phyloP scores from a whole-genome alignment of 2,113 vertebrate genomes.

The Engraulis encrasicolus region DNA sequence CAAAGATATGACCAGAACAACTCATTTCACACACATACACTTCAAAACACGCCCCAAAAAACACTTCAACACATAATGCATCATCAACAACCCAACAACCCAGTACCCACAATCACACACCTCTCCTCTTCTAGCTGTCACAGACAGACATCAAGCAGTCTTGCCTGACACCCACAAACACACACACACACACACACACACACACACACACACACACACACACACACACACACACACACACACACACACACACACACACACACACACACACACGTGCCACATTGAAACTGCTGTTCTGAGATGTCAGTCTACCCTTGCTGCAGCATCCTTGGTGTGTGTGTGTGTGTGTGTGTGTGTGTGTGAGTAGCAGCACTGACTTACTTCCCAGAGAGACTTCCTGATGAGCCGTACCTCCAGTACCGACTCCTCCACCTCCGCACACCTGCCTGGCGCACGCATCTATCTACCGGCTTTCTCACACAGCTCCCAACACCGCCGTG shows the following conservation, averaged over 20 bases:
- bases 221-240: too few relatives aligned
- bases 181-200: constrained; percentile 31
- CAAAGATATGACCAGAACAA: not conserved
- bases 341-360: too few relatives aligned
- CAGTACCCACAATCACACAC: not conserved
- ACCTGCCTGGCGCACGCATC: constrained; percentile 57
- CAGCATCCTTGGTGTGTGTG: too few relatives aligned
- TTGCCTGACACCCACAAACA: not conserved
- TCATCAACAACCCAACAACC: too few relatives aligned
- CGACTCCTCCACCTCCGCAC: constrained; percentile 64
- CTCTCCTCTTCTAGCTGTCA: not conserved
- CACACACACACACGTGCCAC: too few relatives aligned
- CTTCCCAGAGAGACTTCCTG: constrained; percentile 71
- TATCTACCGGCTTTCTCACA: constrained; percentile 34
- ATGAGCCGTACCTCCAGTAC: constrained; percentile 73
- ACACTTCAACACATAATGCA: not conserved
- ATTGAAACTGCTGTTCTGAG: too few relatives aligned
- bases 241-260: too few relatives aligned
- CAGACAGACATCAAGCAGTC: not conserved
- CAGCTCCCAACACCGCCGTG: not conserved
- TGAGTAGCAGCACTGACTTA: constrained; percentile 60
- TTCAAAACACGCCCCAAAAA: not conserved
- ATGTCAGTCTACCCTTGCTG: too few relatives aligned
- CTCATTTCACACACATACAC: not conserved
- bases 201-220: constrained; percentile 21